Conservation (phyloP, 2,888 invertebrate genomes). For the Ophion obscuratus region DNA sequence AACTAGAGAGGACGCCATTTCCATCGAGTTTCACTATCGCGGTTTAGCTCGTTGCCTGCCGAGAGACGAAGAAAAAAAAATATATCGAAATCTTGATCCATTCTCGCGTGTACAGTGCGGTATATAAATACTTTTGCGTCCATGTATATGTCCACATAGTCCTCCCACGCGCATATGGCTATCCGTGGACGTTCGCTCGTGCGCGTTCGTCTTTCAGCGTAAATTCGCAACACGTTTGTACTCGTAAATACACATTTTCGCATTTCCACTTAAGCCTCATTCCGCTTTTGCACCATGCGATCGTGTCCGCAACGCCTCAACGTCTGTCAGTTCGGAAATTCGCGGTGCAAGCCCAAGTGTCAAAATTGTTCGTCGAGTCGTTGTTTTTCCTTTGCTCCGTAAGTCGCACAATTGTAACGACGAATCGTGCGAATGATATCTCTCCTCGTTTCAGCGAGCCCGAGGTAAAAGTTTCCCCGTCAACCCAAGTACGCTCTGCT, state of each 20-base stretch:
- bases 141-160: constrained; percentile 8
- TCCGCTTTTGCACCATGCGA: neutral
- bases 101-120: constrained; percentile 34
- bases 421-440: no score
- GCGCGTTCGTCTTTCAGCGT: constrained; percentile 31
- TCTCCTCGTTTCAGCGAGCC: neutral
- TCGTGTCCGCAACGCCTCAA: neutral
- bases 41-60: constrained; percentile 22
- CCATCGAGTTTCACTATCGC: constrained; percentile 57
- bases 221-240: constrained; percentile 29
- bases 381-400: neutral
- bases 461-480: neutral
- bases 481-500: no score
- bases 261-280: neutral
- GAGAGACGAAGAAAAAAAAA: constrained; percentile 19
- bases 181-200: constrained; percentile 34
- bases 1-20: constrained; percentile 68
- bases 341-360: constrained; percentile 23
- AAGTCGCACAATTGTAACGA: no score
- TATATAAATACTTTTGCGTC: constrained; percentile 55
- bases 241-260: constrained; percentile 33
- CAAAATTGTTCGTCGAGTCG: constrained; percentile 6
- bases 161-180: constrained; percentile 59
- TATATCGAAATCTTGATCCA: constrained; percentile 18
- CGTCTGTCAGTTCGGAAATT: constrained; percentile 36